Conservation (phyloP, 1,140 invertebrate genomes). For the Sinella curviseta region DNA sequence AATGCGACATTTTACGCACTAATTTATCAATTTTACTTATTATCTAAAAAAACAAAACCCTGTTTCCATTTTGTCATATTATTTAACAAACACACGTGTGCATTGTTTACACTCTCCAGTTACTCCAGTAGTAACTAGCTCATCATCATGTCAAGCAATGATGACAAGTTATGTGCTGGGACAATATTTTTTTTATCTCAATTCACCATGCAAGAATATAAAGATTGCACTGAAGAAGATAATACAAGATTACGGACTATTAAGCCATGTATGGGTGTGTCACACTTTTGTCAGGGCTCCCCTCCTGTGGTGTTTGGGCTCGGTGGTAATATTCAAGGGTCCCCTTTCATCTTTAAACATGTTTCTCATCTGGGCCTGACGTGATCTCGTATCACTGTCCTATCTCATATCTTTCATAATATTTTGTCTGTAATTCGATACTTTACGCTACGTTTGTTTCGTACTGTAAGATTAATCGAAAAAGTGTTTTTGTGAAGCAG, state of each 20-base stretch:
- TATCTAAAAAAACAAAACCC: background rate
- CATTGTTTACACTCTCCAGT: background rate
- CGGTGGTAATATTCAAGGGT: too few species aligned
- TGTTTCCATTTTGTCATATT: background rate
- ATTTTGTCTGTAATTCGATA: slow-evolving; percentile 14
- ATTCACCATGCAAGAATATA: too few species aligned
- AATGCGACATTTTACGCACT: too few species aligned
- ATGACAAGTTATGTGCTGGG: background rate
- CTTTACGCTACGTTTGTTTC: background rate
- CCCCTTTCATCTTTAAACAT: too few species aligned
- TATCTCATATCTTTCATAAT: slow-evolving; percentile 7
- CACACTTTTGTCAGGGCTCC: too few species aligned
- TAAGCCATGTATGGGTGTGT: too few species aligned
- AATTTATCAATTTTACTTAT: background rate
- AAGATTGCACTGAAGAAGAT: too few species aligned
- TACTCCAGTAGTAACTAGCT: background rate
- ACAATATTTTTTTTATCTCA: too few species aligned
- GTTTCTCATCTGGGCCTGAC: too few species aligned
- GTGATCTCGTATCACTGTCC: background rate
- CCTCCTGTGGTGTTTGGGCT: too few species aligned
- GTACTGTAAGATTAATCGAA: background rate
- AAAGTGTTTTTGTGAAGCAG: background rate
- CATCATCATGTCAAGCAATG: background rate
- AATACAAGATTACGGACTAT: too few species aligned
- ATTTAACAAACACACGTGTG: background rate